phyloP scores from a whole-genome alignment of 2,888 invertebrate species.

The Rhagonycha lutea region DNA sequence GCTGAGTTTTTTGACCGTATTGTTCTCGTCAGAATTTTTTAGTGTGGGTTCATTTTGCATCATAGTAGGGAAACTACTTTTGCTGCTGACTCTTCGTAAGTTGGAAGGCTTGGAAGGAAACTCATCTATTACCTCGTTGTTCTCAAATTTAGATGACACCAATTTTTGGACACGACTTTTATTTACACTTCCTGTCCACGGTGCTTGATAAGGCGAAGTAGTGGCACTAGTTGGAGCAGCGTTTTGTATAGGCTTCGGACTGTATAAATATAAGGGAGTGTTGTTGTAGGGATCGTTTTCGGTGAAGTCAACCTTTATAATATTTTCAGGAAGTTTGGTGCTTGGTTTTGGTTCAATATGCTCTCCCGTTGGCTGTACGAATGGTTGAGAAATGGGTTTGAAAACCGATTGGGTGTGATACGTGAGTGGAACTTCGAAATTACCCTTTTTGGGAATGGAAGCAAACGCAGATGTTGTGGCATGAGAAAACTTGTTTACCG shows the following conservation, averaged over 20 bases:
- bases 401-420: constrained; percentile 10
- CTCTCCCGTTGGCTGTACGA: constrained; percentile 30
- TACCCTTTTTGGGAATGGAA: constrained; percentile 58
- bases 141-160: constrained; percentile 63
- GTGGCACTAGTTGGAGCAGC: constrained; percentile 14
- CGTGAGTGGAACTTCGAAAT: constrained; percentile 40
- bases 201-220: constrained; percentile 41
- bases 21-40: constrained; percentile 41
- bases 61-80: constrained; percentile 36
- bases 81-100: constrained; percentile 44
- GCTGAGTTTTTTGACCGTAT: constrained; percentile 50
- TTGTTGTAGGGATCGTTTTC: constrained; percentile 26
- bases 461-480: constrained; percentile 78
- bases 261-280: constrained; percentile 49
- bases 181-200: constrained; percentile 55
- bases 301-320: constrained; percentile 27
- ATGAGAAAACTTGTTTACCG: constrained; percentile 75
- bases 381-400: constrained; percentile 11
- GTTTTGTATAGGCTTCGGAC: constrained; percentile 48
- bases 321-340: constrained; percentile 37
- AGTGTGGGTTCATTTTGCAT: constrained; percentile 32
- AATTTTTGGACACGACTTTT: constrained; percentile 59
- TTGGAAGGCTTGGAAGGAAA: constrained; percentile 5
- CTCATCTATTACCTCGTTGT: constrained; percentile 33
- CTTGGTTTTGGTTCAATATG: constrained; percentile 54